Conservation (phyloP, 30 jellyfish, hydroid and myxozoan genomes). For the Aurelia sp. region DNA sequence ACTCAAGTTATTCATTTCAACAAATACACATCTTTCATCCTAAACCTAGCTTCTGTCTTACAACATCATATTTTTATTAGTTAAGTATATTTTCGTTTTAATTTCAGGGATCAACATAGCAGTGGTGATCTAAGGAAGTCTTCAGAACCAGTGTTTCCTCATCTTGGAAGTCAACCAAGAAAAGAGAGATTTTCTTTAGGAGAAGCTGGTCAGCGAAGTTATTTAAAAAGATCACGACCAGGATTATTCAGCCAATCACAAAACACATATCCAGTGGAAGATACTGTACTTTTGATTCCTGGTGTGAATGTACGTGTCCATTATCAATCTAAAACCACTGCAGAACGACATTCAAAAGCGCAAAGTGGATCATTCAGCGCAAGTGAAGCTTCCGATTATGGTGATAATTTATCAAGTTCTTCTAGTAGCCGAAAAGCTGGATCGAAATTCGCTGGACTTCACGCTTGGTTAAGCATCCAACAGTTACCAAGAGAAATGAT, state of each 20-base stretch:
- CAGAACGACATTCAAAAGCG: conserved; percentile 50
- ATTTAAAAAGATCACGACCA: conserved; percentile 23
- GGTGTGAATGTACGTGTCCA: conserved; percentile 89
- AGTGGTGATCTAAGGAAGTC: conserved; percentile 38
- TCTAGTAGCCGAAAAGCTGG: conserved; percentile 60
- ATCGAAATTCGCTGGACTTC: conserved; percentile 83
- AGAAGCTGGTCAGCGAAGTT: conserved; percentile 42
- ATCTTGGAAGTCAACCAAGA: conserved; percentile 15
- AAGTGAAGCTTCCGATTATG: conserved; percentile 34
- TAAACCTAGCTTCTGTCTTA: too few relatives aligned
- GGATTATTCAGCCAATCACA: conserved; percentile 51
- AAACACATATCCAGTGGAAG: conserved; percentile 55
- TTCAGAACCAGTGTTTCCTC: conserved; percentile 40
- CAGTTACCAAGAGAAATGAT: conserved; percentile 92
- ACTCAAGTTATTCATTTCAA: too few relatives aligned
- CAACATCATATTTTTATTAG: too few relatives aligned
- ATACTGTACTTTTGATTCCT: conserved; percentile 81
- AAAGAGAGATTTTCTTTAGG: conserved; percentile 50
- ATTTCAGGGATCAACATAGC: conserved; percentile 41
- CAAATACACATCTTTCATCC: too few relatives aligned
- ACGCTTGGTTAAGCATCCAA: conserved; percentile 85
- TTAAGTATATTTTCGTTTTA: background rate
- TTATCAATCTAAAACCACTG: conserved; percentile 77
- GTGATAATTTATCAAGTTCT: conserved; percentile 51
- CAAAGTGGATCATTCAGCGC: conserved; percentile 50